Conservation (phyloP, 1,140 invertebrate genomes). For the Zaprionus davidi region DNA sequence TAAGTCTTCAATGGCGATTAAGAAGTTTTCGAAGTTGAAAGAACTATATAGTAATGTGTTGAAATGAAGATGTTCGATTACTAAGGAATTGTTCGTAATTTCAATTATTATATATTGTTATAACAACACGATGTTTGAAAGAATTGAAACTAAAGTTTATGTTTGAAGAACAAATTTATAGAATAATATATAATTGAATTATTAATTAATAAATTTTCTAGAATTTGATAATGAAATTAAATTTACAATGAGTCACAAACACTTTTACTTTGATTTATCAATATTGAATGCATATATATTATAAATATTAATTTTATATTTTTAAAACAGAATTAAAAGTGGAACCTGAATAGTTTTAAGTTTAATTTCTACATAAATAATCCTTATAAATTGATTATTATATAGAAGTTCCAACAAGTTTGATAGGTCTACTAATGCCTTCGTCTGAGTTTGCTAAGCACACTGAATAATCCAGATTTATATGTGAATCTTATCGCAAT, state of each 20-base stretch:
- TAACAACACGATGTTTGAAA: no score
- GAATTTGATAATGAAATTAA: no score
- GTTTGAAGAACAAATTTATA: not conserved
- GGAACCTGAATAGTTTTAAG: not conserved
- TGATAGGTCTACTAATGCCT: not conserved
- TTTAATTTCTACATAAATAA: not conserved
- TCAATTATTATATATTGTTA: no score
- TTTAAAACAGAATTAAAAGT: not conserved
- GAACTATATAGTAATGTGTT: not conserved
- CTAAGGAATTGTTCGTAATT: no score
- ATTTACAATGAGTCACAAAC: no score
- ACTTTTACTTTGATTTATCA: no score
- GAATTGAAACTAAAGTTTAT: no score
- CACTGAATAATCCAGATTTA: slow-evolving; percentile 7
- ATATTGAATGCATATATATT: no score
- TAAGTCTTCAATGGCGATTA: no score
- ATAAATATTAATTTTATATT: not conserved
- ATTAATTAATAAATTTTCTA: no score
- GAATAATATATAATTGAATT: not conserved
- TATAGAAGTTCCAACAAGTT: not conserved
- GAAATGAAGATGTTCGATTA: no score
- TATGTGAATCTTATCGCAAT: not conserved
- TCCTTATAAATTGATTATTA: not conserved
- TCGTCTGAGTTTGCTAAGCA: not conserved
- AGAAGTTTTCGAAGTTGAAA: not conserved